These are phyloP conservation scores for Danio jaintianensis DNA, from an alignment of 2,797 vertebrate species.

Conservation along the genomic window DNA sequence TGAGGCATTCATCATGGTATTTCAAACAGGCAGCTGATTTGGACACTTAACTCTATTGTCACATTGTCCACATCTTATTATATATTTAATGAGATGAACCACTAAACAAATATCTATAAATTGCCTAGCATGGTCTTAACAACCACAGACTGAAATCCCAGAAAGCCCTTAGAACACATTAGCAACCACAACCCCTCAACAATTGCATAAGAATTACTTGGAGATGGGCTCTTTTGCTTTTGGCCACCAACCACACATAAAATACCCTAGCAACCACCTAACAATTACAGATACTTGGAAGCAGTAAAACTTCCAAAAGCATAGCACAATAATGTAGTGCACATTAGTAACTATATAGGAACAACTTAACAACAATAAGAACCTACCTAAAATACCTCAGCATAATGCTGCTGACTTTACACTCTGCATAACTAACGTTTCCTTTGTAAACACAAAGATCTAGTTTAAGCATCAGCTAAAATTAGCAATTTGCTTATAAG, in stretches of 20 bases:
- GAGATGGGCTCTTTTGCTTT: neutral
- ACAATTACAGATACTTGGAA: neutral
- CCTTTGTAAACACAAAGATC: constrained; percentile 1
- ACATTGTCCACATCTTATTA: neutral
- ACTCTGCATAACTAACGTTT: neutral
- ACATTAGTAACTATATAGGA: neutral
- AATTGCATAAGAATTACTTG: neutral
- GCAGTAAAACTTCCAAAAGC: neutral
- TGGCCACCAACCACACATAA: neutral
- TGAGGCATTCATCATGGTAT: neutral
- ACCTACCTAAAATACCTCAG: neutral
- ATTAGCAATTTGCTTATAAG: neutral
- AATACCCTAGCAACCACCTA: neutral
- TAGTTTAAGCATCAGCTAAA: constrained; percentile 27
- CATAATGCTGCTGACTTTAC: neutral
- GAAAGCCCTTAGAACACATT: neutral
- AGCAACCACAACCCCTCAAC: neutral
- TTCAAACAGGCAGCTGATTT: constrained; percentile 5
- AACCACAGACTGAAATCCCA: neutral
- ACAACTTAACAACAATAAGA: neutral
- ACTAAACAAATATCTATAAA: neutral
- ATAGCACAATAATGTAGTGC: neutral
- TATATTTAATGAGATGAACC: neutral
- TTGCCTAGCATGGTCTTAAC: neutral
- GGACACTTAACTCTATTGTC: constrained; percentile 1